Conservation (phyloP, 2,888 invertebrate species). For the Amaurobius ferox region DNA sequence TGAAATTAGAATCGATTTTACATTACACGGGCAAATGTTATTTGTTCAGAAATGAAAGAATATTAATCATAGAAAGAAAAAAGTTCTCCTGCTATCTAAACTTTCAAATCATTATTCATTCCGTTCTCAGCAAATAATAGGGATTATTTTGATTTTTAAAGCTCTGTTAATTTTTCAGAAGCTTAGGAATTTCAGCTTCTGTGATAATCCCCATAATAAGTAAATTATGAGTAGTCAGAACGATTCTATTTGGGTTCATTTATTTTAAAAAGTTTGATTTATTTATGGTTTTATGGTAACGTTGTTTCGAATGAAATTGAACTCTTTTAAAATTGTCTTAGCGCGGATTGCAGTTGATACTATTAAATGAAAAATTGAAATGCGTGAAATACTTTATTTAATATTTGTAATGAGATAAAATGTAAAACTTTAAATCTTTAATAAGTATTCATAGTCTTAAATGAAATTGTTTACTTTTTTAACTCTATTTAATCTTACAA, state of each 20-base stretch:
- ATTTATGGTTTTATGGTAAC: too few relatives aligned
- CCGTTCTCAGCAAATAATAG: conserved; percentile 42
- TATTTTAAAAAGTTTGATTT: conserved; percentile 12
- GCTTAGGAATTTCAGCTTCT: conserved; percentile 24
- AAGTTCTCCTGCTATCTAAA: conserved; percentile 40
- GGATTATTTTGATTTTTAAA: conserved; percentile 41
- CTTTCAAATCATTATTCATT: conserved; percentile 58
- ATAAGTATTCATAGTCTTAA: too few relatives aligned
- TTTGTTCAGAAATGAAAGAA: conserved; percentile 50
- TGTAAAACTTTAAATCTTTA: too few relatives aligned
- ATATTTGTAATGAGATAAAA: too few relatives aligned
- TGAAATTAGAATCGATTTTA: conserved; percentile 67
- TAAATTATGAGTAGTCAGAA: conserved; percentile 15
- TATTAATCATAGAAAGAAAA: conserved; percentile 57
- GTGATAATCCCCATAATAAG: conserved; percentile 31
- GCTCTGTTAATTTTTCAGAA: conserved; percentile 41
- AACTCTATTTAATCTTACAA: too few relatives aligned
- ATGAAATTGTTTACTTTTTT: too few relatives aligned
- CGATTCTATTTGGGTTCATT: conserved; percentile 15
- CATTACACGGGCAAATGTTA: conserved; percentile 58
- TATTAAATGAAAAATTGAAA: too few relatives aligned
- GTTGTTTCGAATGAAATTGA: too few relatives aligned
- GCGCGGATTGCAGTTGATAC: too few relatives aligned
- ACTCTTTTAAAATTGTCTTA: too few relatives aligned
- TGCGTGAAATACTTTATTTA: too few relatives aligned